Percentiles rank a stretch among this genome's conserved stretches.
phyloP scores from a whole-genome alignment of 2,113 vertebrate genomes.

The cat (Felis catus) region F.catus_Fca126_mat1.0 CM031423.1:83916001-83916500 shows the following conservation, averaged over 20 bases:
- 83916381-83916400: fast-evolving
- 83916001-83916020: not conserved
- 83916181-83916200: not conserved
- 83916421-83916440: not conserved
- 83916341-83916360: not conserved
- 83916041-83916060: not conserved
- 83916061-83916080: not conserved
- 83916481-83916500: not conserved
- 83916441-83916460: not conserved
- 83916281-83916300: not conserved
- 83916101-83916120: not conserved
- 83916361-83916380: not conserved
- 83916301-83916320: not conserved
- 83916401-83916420: too few species aligned
- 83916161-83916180: not conserved
- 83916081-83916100: not conserved
- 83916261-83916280: not conserved
- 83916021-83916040: not conserved
- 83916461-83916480: not conserved
- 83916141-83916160: not conserved
- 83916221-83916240: not conserved
- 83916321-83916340: not conserved
- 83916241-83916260: not conserved
- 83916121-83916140: not conserved
- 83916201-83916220: not conserved